These are phyloP conservation scores for Dryocosmus kuriphilus DNA, from an alignment of 2,888 invertebrate genomes.

Conservation along the genomic window DNA sequence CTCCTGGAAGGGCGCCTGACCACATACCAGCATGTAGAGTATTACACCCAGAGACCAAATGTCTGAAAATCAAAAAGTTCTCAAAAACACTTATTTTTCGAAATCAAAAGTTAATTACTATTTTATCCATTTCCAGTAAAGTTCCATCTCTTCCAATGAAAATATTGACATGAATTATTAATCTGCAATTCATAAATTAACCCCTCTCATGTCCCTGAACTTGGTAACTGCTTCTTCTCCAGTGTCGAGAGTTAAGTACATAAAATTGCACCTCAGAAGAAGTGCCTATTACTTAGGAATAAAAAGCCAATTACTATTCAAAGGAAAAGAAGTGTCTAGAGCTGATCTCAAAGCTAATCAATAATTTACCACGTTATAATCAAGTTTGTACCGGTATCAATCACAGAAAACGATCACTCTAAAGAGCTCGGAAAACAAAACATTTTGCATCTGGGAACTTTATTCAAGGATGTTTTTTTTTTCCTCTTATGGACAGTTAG, in stretches of 20 bases:
- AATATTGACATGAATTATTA: not conserved
- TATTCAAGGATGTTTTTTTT: not conserved
- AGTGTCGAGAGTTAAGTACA: slow-evolving; percentile 15
- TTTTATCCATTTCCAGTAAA: too few relatives aligned
- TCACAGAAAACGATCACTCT: not conserved
- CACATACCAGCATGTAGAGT: slow-evolving; percentile 98
- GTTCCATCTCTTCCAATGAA: not conserved
- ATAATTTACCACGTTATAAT: slow-evolving; percentile 9
- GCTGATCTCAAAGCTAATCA: slow-evolving; percentile 10
- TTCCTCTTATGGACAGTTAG: not conserved
- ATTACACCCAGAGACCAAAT: slow-evolving; percentile 99
- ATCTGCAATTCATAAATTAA: slow-evolving; percentile 13
- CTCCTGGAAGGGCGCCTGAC: slow-evolving; percentile 98
- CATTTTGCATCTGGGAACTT: not conserved
- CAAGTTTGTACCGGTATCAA: not conserved
- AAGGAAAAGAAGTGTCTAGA: slow-evolving; percentile 4
- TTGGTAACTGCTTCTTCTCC: slow-evolving; percentile 28
- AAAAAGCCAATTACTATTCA: slow-evolving; percentile 35
- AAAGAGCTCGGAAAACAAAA: not conserved
- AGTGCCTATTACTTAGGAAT: not conserved
- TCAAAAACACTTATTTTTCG: too few relatives aligned
- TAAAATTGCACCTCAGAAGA: slow-evolving; percentile 23
- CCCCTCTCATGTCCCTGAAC: slow-evolving; percentile 17
- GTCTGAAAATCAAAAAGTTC: slow-evolving; percentile 80
- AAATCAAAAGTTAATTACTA: not conserved